phyloP scores from a whole-genome alignment of 2,888 invertebrate species.

The Zootermopsis nevadensis region DNA sequence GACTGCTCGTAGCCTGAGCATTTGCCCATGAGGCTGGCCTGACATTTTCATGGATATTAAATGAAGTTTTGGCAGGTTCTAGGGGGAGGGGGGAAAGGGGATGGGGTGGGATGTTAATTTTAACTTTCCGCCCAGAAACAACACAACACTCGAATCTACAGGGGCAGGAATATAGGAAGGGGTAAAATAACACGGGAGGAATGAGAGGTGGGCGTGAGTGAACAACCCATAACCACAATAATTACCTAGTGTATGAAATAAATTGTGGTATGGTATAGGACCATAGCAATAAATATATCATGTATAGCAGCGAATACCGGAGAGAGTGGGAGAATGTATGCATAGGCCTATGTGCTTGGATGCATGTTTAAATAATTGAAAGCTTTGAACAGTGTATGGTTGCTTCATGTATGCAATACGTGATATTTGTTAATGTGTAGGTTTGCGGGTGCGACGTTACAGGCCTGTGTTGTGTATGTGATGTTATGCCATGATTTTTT shows the following conservation, averaged over 20 bases:
- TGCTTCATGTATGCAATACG: slow-evolving; percentile 14
- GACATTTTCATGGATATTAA: slow-evolving; percentile 52
- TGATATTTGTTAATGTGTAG: slow-evolving; percentile 24
- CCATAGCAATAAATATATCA: slow-evolving; percentile 49
- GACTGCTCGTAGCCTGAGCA: background rate
- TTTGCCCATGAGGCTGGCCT: slow-evolving; percentile 40
- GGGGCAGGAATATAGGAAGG: slow-evolving; percentile 14
- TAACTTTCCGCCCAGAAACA: slow-evolving; percentile 47
- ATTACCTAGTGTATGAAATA: slow-evolving; percentile 50
- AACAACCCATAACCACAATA: slow-evolving; percentile 47
- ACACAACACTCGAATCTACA: slow-evolving; percentile 39
- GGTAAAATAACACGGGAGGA: slow-evolving; percentile 2
- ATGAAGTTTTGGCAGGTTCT: slow-evolving; percentile 52
- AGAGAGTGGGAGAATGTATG: slow-evolving; percentile 18
- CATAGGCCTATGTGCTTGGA: slow-evolving; percentile 26
- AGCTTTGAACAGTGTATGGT: slow-evolving; percentile 5
- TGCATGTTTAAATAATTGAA: slow-evolving; percentile 44
- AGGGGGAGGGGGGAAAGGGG: slow-evolving; percentile 10
- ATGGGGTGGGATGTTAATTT: slow-evolving; percentile 46
- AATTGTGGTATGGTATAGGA: slow-evolving; percentile 47
- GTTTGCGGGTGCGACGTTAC: slow-evolving; percentile 11
- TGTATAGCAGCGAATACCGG: slow-evolving; percentile 33
- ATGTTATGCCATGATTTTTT: slow-evolving; percentile 36
- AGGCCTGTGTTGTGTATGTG: slow-evolving; percentile 20
- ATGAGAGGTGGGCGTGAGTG: slow-evolving; percentile 17